Conservation (phyloP, 2,888 invertebrate genomes). For the Cataglyphis livida region DNA sequence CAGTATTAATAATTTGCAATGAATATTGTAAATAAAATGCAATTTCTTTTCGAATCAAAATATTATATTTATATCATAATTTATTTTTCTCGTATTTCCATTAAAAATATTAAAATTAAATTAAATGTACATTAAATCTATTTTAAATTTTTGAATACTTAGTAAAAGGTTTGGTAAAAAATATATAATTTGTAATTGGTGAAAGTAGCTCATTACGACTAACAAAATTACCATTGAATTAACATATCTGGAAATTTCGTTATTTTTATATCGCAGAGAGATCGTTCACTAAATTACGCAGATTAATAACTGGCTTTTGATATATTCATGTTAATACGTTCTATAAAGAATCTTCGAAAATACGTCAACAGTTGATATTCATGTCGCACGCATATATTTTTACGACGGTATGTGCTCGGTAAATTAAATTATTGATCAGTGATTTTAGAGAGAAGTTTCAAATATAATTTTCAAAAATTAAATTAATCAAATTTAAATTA, state of each 20-base stretch:
- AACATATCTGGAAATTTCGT: background rate
- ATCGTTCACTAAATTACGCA: background rate
- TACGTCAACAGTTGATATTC: conserved; percentile 39
- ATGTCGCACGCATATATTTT: conserved; percentile 46
- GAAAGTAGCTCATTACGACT: background rate
- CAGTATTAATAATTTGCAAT: background rate
- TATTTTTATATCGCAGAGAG: background rate
- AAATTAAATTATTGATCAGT: conserved; percentile 28
- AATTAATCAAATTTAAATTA: background rate
- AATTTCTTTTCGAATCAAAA: background rate
- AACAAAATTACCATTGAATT: conserved; percentile 16
- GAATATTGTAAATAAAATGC: background rate
- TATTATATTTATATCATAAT: background rate
- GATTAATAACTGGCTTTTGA: background rate
- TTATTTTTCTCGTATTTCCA: background rate
- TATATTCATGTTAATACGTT: background rate
- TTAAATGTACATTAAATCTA: conserved; percentile 16
- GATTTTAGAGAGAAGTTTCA: conserved; percentile 13
- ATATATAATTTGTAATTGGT: background rate
- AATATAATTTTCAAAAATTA: background rate
- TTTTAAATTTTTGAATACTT: background rate
- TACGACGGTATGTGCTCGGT: conserved; percentile 6
- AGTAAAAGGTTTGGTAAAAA: background rate
- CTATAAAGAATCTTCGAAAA: background rate
- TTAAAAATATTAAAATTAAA: conserved; percentile 10